Conservation (phyloP, 2,113 vertebrate species). For the Zapornia atra region DNA sequence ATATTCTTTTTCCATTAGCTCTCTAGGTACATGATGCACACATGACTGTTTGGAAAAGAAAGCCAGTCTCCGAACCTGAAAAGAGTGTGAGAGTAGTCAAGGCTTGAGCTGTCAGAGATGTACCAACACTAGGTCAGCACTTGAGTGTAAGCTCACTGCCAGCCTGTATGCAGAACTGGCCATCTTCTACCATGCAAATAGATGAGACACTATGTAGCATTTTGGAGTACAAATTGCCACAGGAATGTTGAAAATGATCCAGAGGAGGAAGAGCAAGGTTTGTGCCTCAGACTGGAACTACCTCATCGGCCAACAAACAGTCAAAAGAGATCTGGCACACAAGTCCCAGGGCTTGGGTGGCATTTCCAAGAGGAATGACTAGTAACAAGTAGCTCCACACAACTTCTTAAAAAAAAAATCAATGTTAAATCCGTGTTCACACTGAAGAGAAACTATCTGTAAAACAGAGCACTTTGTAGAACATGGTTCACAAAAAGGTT, state of each 20-base stretch:
- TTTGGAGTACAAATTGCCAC: background rate
- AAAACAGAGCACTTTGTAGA: background rate
- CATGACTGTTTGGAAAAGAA: background rate
- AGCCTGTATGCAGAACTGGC: background rate
- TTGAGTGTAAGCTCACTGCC: background rate
- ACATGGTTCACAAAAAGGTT: background rate
- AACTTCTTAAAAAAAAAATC: slow-evolving; percentile 27
- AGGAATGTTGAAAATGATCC: background rate
- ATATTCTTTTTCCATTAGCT: background rate
- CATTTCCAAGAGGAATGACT: background rate
- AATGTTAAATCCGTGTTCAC: background rate
- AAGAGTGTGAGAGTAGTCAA: background rate
- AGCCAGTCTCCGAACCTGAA: background rate
- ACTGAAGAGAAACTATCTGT: background rate
- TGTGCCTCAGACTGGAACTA: background rate
- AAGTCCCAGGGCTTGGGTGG: background rate
- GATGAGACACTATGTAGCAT: background rate
- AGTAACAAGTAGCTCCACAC: background rate
- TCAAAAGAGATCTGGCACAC: background rate
- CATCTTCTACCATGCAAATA: background rate
- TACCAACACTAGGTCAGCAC: background rate
- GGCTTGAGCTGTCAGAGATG: background rate
- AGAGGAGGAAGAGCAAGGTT: background rate
- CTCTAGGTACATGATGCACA: background rate
- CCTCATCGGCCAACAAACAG: background rate